These are phyloP conservation scores for Hyposoter dolosus DNA, from an alignment of 2,888 invertebrate species.

Conservation along the genomic window DNA sequence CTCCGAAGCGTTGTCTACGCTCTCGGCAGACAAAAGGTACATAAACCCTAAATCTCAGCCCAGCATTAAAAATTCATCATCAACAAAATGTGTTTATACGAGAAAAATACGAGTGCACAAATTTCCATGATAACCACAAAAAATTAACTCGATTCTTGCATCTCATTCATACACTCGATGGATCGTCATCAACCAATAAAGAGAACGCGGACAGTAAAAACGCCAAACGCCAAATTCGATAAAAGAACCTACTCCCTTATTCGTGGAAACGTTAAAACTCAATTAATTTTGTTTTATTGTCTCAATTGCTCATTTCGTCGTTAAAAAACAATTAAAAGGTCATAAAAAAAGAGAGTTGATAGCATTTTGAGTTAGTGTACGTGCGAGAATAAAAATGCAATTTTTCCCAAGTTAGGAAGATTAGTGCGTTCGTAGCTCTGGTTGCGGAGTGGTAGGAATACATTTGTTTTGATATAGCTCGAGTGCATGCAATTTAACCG, in stretches of 20 bases:
- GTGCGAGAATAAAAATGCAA: background rate
- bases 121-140: background rate
- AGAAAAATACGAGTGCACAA: background rate
- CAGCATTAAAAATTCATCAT: constrained; percentile 46
- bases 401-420: background rate
- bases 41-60: constrained; percentile 28
- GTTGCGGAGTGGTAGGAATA: background rate
- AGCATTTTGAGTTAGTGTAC: background rate
- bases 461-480: constrained; percentile 16
- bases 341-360: background rate
- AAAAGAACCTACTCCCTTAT: too few relatives aligned
- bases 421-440: background rate
- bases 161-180: background rate
- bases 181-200: too few relatives aligned
- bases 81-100: background rate
- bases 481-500: constrained; percentile 26
- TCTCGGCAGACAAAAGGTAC: constrained; percentile 4
- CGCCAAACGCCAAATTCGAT: too few relatives aligned
- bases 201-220: too few relatives aligned
- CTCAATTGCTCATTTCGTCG: background rate
- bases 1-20: constrained; percentile 25
- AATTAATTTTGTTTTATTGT: too few relatives aligned
- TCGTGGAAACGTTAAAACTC: too few relatives aligned
- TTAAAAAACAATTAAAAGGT: background rate
- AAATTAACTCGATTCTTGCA: background rate